Percentiles rank a stretch among this genome's conserved stretches.
Evolutionary conservation across 1,140 invertebrate species (phyloP).

Genomic region (Lepidostoma basale): DNA sequence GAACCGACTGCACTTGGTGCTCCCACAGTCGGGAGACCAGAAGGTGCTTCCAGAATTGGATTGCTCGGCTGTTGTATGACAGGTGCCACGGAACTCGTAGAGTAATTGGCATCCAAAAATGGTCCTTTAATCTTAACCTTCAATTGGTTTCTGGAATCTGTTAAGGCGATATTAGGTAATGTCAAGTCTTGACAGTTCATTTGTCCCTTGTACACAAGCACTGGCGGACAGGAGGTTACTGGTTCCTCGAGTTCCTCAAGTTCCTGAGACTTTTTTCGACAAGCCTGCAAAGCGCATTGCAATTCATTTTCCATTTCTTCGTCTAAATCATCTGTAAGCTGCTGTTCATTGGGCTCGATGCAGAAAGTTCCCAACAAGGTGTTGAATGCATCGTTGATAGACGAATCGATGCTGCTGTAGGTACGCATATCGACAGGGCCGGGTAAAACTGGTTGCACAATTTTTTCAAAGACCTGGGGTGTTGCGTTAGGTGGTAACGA

Average conservation of each 20-base stretch:
- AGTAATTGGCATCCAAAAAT: conserved; percentile 78
- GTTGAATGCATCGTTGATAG: conserved; percentile 57
- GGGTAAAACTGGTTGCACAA: conserved; percentile 74
- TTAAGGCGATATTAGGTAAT: conserved; percentile 70
- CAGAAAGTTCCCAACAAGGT: conserved; percentile 69
- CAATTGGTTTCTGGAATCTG: conserved; percentile 80
- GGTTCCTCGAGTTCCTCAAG: too few relatives aligned
- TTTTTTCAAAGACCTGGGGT: conserved; percentile 59
- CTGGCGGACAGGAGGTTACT: too few relatives aligned
- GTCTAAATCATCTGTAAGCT: conserved; percentile 72
- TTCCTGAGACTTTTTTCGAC: conserved; percentile 58
- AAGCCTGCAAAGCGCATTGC: conserved; percentile 67
- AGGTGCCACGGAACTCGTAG: conserved; percentile 58
- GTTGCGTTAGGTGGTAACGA: conserved; percentile 45
- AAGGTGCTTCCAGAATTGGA: conserved; percentile 58
- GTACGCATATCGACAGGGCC: conserved; percentile 88
- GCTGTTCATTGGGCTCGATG: conserved; percentile 68
- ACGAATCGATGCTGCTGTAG: conserved; percentile 66
- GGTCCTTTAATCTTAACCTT: conserved; percentile 92
- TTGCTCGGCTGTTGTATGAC: conserved; percentile 64
- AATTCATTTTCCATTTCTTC: conserved; percentile 82
- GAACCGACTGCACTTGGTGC: conserved; percentile 47
- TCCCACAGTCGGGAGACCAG: conserved; percentile 50
- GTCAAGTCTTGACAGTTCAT: conserved; percentile 57
- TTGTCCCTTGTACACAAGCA: conserved; percentile 59